A percentile compares a stretch with the other conserved stretches of the same genome.
These are phyloP conservation scores for Hydroisotoma schaefferi DNA, from an alignment of 2,888 invertebrate genomes.

Conservation along the genomic window DNA sequence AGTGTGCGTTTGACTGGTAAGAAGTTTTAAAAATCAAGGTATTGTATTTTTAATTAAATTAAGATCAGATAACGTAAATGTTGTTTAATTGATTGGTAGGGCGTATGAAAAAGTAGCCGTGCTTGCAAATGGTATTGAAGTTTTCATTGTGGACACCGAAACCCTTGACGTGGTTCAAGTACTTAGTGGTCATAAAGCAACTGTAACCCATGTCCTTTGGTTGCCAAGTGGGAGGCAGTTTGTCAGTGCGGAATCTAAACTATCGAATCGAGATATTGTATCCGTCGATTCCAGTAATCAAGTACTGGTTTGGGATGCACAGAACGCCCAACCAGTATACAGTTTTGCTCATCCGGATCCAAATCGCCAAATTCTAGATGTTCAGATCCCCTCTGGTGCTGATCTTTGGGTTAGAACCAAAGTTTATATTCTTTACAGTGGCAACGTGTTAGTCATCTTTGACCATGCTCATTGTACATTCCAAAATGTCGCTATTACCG, in stretches of 20 bases:
- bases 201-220: conserved; percentile 36
- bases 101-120: conserved; percentile 33
- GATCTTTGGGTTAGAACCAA: conserved; percentile 41
- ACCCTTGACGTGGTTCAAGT: conserved; percentile 33
- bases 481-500: conserved; percentile 39
- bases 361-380: conserved; percentile 34
- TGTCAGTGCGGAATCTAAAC: conserved; percentile 23
- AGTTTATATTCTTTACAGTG: conserved; percentile 40
- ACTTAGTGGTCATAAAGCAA: conserved; percentile 38
- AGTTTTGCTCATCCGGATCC: conserved; percentile 40
- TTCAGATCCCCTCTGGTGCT: conserved; percentile 38
- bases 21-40: neutral
- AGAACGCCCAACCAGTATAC: conserved; percentile 33
- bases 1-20: conserved; percentile 32
- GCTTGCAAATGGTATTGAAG: conserved; percentile 40
- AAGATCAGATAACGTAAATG: neutral
- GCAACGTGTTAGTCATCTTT: conserved; percentile 41
- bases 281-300: conserved; percentile 36
- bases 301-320: conserved; percentile 38
- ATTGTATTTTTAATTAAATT: neutral
- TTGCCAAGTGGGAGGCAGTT: conserved; percentile 29
- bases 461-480: conserved; percentile 36
- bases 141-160: conserved; percentile 38
- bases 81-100: conserved; percentile 17
- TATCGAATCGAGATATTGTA: conserved; percentile 36